Conservation (phyloP, 2,113 vertebrate genomes). For the Carollia perspicillata region DNA sequence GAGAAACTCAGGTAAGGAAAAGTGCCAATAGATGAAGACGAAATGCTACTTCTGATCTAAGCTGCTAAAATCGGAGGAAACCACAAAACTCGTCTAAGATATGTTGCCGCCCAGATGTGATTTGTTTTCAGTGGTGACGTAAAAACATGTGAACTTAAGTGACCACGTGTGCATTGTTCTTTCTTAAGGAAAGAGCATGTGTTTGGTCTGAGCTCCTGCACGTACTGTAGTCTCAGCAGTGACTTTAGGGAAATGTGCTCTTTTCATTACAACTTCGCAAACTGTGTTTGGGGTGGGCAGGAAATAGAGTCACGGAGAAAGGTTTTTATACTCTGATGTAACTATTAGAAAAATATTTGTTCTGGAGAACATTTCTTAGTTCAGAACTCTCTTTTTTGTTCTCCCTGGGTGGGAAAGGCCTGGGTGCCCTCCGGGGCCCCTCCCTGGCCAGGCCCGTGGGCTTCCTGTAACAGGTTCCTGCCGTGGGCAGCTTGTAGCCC, state of each 20-base stretch:
- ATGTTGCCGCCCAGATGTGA: slow-evolving; percentile 36
- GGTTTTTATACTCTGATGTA: background rate
- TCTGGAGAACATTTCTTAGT: background rate
- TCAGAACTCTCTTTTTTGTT: background rate
- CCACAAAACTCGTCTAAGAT: slow-evolving; percentile 23
- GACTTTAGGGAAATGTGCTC: background rate
- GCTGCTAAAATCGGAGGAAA: background rate
- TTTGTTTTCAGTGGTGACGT: background rate
- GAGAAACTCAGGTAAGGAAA: slow-evolving; percentile 49
- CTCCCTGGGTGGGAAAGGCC: background rate
- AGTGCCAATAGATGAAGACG: background rate
- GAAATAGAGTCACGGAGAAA: background rate
- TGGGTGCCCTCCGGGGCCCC: background rate
- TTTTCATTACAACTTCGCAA: background rate
- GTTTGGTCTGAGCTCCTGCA: background rate
- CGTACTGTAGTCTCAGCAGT: background rate
- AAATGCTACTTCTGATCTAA: background rate
- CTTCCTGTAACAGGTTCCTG: background rate
- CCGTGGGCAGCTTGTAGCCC: background rate
- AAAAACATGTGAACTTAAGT: background rate
- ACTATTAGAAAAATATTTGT: background rate
- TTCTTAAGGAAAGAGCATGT: background rate
- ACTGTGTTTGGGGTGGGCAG: background rate
- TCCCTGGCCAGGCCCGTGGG: background rate
- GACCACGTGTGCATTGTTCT: background rate